Conservation (phyloP, 2,888 invertebrate genomes). For the Chloromyia formosa region DNA sequence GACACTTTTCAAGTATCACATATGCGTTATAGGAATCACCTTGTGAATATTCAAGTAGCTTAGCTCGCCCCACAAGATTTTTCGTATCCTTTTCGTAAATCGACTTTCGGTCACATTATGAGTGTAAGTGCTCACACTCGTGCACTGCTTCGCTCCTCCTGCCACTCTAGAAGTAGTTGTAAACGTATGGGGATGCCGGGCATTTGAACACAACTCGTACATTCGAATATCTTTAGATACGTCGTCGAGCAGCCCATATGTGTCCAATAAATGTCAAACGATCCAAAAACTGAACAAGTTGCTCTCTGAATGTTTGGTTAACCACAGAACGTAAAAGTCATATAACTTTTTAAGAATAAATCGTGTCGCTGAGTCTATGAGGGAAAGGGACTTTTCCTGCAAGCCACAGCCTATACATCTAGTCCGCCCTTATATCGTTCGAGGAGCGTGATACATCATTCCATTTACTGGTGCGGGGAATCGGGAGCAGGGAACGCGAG, state of each 20-base stretch:
- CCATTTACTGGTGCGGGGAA: conserved; percentile 17
- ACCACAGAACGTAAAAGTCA: conserved; percentile 48
- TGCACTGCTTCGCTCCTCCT: background rate
- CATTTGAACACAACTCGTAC: too few species aligned
- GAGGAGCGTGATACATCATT: conserved; percentile 41
- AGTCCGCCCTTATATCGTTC: conserved; percentile 12
- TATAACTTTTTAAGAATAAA: conserved; percentile 49
- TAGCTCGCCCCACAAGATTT: conserved; percentile 1
- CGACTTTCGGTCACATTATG: conserved; percentile 33
- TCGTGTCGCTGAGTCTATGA: conserved; percentile 42
- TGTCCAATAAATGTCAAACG: conserved; percentile 50
- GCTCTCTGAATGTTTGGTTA: conserved; percentile 44
- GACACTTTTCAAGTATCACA: conserved; percentile 45
- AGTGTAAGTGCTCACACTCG: conserved; percentile 24
- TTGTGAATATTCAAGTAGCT: conserved; percentile 49
- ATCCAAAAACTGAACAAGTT: conserved; percentile 25
- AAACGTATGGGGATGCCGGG: too few species aligned
- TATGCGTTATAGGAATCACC: conserved; percentile 49
- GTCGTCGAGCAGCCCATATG: conserved; percentile 46
- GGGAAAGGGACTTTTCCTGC: background rate
- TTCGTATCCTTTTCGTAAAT: background rate
- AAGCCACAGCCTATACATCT: conserved; percentile 28
- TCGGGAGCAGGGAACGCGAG: too few species aligned
- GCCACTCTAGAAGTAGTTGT: too few species aligned
- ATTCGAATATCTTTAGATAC: background rate